Evolutionary conservation across 1,140 invertebrate genomes (phyloP).

Genomic region (Calliphora vicina): DNA sequence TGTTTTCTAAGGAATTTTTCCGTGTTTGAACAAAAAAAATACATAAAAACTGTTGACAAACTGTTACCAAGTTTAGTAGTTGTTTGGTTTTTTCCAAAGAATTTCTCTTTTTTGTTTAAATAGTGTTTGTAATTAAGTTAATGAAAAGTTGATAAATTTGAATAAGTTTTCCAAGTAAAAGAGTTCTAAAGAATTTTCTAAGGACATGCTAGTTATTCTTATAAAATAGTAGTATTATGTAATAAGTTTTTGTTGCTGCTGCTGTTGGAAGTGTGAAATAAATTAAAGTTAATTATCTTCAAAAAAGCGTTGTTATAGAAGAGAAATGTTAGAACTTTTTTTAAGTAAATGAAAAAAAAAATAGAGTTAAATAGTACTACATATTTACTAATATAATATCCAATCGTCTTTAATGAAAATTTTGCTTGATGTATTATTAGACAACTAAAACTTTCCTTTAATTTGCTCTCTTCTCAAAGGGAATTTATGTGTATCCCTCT

Average conservation of each 20-base stretch:
- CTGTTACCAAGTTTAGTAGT: not conserved
- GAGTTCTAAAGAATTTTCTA: not conserved
- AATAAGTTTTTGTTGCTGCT: not conserved
- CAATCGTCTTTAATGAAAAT: too few species aligned
- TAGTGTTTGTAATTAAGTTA: constrained; percentile 6
- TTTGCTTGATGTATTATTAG: too few species aligned
- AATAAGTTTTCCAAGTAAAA: not conserved
- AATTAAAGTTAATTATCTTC: not conserved
- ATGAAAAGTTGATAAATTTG: constrained; percentile 5
- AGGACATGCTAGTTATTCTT: not conserved
- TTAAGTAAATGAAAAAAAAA: not conserved
- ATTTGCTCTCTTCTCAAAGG: too few species aligned
- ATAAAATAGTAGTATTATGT: not conserved
- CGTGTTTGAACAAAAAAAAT: not conserved
- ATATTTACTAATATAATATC: too few species aligned
- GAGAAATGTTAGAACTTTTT: not conserved
- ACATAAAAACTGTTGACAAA: not conserved
- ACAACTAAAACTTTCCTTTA: too few species aligned
- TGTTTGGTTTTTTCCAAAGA: not conserved
- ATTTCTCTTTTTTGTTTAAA: not conserved
- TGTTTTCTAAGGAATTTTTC: not conserved
- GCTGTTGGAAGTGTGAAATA: not conserved
- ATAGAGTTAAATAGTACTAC: not conserved
- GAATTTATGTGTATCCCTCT: too few species aligned
- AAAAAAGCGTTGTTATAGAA: not conserved